Evolutionary conservation across 1,140 invertebrate genomes (phyloP).

Genomic region (Diorhabda carinulata): DNA sequence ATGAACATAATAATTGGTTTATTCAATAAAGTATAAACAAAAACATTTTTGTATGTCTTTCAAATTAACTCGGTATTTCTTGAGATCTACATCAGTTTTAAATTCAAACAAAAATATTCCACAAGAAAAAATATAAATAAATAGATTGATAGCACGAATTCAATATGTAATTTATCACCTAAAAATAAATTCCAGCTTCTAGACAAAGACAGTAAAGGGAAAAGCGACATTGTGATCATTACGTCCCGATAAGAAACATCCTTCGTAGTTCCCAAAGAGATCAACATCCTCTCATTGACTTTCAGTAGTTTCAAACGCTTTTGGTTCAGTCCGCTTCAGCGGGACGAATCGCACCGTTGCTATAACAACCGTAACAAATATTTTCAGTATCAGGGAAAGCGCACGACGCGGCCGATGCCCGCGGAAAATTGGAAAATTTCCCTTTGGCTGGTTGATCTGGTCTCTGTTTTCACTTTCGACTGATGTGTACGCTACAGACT

Average conservation of each 20-base stretch:
- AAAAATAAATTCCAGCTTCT: too few species aligned
- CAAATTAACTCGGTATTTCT: too few species aligned
- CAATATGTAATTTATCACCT: too few species aligned
- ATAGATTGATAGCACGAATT: too few species aligned
- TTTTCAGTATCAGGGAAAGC: conserved; percentile 1
- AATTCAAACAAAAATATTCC: too few species aligned
- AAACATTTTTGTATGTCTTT: too few species aligned
- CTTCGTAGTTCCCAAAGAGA: not conserved
- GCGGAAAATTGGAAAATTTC: not conserved
- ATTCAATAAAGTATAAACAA: too few species aligned
- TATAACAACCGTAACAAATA: not conserved
- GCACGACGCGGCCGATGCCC: not conserved
- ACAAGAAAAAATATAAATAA: too few species aligned
- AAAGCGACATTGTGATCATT: not conserved
- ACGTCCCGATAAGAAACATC: not conserved
- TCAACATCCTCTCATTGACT: not conserved
- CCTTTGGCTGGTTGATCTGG: not conserved
- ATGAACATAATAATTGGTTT: too few species aligned
- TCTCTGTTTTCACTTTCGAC: not conserved
- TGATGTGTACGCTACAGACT: not conserved
- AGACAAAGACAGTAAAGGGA: not conserved
- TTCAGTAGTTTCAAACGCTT: not conserved
- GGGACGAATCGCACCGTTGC: not conserved
- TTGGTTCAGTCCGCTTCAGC: not conserved
- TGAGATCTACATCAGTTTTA: too few species aligned